phyloP scores from a whole-genome alignment of 2,797 vertebrate genomes.

The Hemitrygon akajei region DNA sequence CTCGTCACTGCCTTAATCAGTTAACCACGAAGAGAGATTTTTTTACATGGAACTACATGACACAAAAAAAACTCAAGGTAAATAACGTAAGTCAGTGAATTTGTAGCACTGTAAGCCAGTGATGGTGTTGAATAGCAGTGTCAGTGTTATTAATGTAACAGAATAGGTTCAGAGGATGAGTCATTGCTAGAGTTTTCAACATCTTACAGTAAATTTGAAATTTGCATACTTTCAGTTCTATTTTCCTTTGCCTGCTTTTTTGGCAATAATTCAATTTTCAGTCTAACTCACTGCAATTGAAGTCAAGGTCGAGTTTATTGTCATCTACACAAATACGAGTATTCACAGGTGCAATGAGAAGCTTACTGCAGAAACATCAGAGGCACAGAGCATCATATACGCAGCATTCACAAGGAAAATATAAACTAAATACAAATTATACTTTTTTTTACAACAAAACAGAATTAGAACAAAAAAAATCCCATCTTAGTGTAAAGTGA shows the following conservation, averaged over 20 bases:
- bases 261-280: neutral
- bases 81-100: neutral
- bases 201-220: neutral
- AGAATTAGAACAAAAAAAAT: too few relatives aligned
- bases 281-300: neutral
- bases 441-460: too few relatives aligned
- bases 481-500: too few relatives aligned
- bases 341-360: too few relatives aligned
- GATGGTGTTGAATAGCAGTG: neutral
- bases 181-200: neutral
- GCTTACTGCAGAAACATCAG: too few relatives aligned
- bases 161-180: neutral
- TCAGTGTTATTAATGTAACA: neutral
- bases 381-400: too few relatives aligned
- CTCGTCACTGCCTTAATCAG: neutral
- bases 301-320: too few relatives aligned
- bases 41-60: neutral
- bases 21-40: neutral
- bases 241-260: neutral
- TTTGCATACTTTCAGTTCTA: neutral
- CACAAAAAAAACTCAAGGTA: neutral
- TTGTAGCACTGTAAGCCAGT: neutral
- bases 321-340: too few relatives aligned
- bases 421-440: too few relatives aligned
- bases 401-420: too few relatives aligned